phyloP scores from a whole-genome alignment of 2,888 invertebrate species.

The Chloroclystis v-ata region DNA sequence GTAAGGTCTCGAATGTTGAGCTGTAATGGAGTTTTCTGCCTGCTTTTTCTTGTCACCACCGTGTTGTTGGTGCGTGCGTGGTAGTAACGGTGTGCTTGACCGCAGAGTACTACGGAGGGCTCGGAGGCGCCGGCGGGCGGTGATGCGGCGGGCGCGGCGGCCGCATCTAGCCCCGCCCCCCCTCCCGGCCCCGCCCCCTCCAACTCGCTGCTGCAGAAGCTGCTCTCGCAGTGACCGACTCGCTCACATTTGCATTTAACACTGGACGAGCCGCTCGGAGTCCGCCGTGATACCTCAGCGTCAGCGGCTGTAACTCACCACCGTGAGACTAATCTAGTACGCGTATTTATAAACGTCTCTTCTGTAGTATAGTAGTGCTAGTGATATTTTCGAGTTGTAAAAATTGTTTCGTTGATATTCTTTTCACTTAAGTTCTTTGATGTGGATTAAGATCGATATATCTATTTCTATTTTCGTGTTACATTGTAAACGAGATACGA shows the following conservation, averaged over 20 bases:
- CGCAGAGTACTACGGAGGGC: conserved; percentile 74
- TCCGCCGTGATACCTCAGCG: conserved; percentile 66
- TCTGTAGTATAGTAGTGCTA: conserved; percentile 69
- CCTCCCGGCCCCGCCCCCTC: conserved; percentile 45
- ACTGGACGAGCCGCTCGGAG: conserved; percentile 43
- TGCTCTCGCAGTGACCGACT: conserved; percentile 85
- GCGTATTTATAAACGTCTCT: conserved; percentile 62
- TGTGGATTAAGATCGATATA: conserved; percentile 42
- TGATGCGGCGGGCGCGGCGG: conserved; percentile 55
- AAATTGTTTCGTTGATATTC: conserved; percentile 54
- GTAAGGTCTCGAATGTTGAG: conserved; percentile 8
- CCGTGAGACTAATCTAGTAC: conserved; percentile 60
- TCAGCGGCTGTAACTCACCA: conserved; percentile 68
- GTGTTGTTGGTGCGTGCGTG: conserved; percentile 1
- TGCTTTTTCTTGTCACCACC: conserved; percentile 17
- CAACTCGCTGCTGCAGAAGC: conserved; percentile 89
- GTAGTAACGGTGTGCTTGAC: not conserved
- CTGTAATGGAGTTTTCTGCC: conserved; percentile 18
- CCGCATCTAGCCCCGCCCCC: conserved; percentile 45
- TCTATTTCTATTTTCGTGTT: conserved; percentile 42
- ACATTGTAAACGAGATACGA: conserved; percentile 52
- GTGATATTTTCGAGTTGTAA: conserved; percentile 66
- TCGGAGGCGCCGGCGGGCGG: conserved; percentile 55
- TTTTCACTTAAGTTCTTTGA: conserved; percentile 46
- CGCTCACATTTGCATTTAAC: conserved; percentile 61